phyloP scores from a whole-genome alignment of 2,888 invertebrate species.

The Kryphioiulus occultus region DNA sequence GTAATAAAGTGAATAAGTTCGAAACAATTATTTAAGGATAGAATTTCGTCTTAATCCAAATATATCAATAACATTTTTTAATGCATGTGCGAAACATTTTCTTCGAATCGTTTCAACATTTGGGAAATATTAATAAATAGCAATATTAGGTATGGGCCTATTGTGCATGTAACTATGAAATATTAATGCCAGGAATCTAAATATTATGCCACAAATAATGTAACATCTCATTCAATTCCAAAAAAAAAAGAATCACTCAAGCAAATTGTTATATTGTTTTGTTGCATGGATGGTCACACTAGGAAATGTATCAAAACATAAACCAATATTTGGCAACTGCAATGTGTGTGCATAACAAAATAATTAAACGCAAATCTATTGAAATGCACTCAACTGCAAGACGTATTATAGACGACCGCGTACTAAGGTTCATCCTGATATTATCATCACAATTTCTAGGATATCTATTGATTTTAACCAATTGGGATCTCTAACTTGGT shows the following conservation, averaged over 20 bases:
- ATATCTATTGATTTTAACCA: neutral
- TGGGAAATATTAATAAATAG: too few relatives aligned
- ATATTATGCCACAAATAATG: too few relatives aligned
- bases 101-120: too few relatives aligned
- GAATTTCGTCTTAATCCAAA: neutral
- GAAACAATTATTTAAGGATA: neutral
- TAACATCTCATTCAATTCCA: too few relatives aligned
- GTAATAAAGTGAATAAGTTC: constrained; percentile 41
- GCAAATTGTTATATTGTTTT: neutral
- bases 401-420: neutral
- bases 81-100: too few relatives aligned
- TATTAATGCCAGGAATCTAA: too few relatives aligned
- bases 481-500: neutral
- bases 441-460: neutral
- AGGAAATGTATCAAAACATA: neutral
- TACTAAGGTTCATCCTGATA: neutral
- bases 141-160: too few relatives aligned
- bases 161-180: too few relatives aligned
- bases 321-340: neutral
- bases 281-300: neutral
- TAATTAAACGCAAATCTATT: too few relatives aligned
- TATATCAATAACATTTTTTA: too few relatives aligned
- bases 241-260: too few relatives aligned
- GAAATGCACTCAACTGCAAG: too few relatives aligned
- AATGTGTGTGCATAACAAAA: neutral